Evolutionary conservation across 53 echinoderm and acorn worm species (phyloP), one percentile per base, ranked within the genome.

Genomic region (Holothuria scabra): DNA sequence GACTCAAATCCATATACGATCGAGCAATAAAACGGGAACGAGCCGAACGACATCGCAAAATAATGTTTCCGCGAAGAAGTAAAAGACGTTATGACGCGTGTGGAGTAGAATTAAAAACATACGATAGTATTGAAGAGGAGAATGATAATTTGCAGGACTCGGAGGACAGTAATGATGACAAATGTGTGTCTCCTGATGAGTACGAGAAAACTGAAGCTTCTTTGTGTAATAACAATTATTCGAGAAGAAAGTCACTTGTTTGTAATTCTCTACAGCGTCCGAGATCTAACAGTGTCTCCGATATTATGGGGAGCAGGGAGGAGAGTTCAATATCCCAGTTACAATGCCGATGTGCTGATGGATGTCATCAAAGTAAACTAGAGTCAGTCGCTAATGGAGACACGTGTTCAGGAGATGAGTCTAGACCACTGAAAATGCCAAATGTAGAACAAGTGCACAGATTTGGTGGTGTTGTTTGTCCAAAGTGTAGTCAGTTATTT

Each of bases 121-220:
- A 97, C 60, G 93, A 92, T 29, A 97, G 97, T 63, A 97, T 97
- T 44, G 91, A 97, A 30, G 97, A 97, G 67, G 97, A 97, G 33
- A 84, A 85, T 56, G 44, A 89, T 14, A 80, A 89, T 32, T 79
- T 70, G 7, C 85, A 61, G 28, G 84, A 87, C 20, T 65, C 74
- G 16, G 32, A 87, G 14, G 85, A 67, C n/a, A 67, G 49, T 33
- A 52, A 14, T 0, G 74, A 37, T 11, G 65, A 86, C 52, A 52
- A 18, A 52, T 52, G 14, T 52, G 18, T 12, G 14, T 0, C 52
- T 16, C 52, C 18, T 52, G 52, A 52, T 52, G 52, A 52, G 52
- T 52, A 52, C 18, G 52, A 52, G 52, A 8, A 52, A 52, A 18
- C 14, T 52, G 52, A 52, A 52, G 18, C 2, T 2, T 52, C 52